Base-by-base conservation (phyloP, 2,888 invertebrate genomes). In the Epinotia demarniana region DNA sequence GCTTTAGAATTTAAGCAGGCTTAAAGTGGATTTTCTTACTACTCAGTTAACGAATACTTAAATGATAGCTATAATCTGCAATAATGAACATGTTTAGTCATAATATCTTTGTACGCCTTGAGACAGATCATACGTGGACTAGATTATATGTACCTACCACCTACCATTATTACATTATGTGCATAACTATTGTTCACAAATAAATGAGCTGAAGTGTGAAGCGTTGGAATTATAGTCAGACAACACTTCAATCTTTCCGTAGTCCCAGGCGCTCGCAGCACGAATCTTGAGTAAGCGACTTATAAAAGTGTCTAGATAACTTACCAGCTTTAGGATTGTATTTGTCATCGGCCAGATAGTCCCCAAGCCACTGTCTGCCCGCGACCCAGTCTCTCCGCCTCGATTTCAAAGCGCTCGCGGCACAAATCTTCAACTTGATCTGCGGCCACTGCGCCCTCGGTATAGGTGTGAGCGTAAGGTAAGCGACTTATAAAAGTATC, bases 401-500 rank as follows among this genome's bases (percentile, higher is more conserved):
- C 8, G 39, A 39, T 39, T 80, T 77, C 49, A 94, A 86, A n/a
- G 87, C 89, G 66, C 89, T 86, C 39, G 94, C 94, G 1, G 92
- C 92, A 46, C 89, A 83, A 74, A 93, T 83, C 87, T 94, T 94
- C 83, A 93, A 83, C 87, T 91, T 90, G 33, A 99, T 95, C 88
- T 98, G 97, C 11, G 98, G 97, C 98, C 99, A 98, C 85, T 99
- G 98, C 53, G 95, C 95, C 75, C 95, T 93, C 1, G 98, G 98
- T 79, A 98, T 95, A 76, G 96, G 96, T 81, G 95, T 94, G n/a
- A 99, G 95, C 72, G 98, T 96, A 95, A 97, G 97, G 90, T 95
- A 96, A 0, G 98, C 99, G 75, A 98, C 95, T 99, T 99, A 99
- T 80, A 97, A 8, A 8, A 6, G 8, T 6, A 8, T 33, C 39